A percentile compares a stretch with the other conserved stretches of the same genome.
Conservation (phyloP, 2,888 invertebrate species). For the Drosophila subsilvestris region DNA sequence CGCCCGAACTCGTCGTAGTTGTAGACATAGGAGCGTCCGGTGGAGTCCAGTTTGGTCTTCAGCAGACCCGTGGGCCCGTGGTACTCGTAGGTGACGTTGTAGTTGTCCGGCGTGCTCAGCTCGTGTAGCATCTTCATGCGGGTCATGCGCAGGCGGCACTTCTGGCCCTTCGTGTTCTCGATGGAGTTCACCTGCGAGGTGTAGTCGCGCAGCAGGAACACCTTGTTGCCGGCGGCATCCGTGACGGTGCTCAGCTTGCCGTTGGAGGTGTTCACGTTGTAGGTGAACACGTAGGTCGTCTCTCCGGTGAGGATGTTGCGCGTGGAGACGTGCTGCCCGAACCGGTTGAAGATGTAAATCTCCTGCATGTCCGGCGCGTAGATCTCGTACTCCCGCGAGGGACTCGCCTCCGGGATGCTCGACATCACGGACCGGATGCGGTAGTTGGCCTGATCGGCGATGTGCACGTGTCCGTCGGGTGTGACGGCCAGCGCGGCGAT, state of each 20-base stretch:
- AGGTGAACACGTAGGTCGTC: constrained; percentile 96
- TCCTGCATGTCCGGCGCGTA: constrained; percentile 98
- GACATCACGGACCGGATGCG: constrained; percentile 94
- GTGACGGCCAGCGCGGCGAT: constrained; percentile 96
- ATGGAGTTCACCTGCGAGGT: constrained; percentile 96
- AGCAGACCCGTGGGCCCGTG: constrained; percentile 95
- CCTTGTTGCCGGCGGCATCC: constrained; percentile 96
- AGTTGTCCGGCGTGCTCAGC: constrained; percentile 95
- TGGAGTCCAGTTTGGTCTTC: constrained; percentile 94
- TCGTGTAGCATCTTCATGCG: constrained; percentile 96
- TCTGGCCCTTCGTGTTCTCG: constrained; percentile 96
- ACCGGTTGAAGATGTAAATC: constrained; percentile 95
- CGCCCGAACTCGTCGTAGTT: constrained; percentile 98
- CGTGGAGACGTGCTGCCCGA: constrained; percentile 97
- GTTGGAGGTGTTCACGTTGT: constrained; percentile 98
- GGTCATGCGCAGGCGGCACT: constrained; percentile 95
- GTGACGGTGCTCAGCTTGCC: constrained; percentile 97
- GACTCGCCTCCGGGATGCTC: constrained; percentile 93
- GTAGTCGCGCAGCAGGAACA: constrained; percentile 92
- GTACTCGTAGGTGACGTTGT: constrained; percentile 97
- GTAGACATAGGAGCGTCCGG: constrained; percentile 95
- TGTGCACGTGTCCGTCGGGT: constrained; percentile 96
- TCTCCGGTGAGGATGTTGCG: constrained; percentile 97
- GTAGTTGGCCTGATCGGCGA: constrained; percentile 97
- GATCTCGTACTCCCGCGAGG: constrained; percentile 95